Evolutionary conservation across 2,113 vertebrate genomes (phyloP).

Genomic region (Oreotragus oreotragus): DNA sequence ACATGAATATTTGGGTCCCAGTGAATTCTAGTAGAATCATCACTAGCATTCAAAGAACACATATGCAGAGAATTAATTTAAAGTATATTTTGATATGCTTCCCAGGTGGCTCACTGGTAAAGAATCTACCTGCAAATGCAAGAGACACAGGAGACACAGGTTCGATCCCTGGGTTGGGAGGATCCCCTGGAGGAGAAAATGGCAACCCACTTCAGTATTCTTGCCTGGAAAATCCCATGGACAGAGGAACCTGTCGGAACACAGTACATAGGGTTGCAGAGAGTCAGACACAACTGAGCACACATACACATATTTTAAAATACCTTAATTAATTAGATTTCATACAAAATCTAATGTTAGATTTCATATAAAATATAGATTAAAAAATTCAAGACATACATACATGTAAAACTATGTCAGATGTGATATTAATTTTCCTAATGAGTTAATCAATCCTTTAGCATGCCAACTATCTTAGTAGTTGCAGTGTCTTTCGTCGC

Average conservation of each 20-base stretch:
- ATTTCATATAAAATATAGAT: background rate
- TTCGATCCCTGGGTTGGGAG: background rate
- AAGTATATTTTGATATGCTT: background rate
- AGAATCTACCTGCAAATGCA: background rate
- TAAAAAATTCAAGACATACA: background rate
- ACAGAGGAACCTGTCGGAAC: background rate
- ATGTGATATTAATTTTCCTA: background rate
- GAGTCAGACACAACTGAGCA: background rate
- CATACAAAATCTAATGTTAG: background rate
- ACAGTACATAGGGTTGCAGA: background rate
- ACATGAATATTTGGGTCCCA: background rate
- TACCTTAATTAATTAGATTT: background rate
- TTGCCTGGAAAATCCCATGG: background rate
- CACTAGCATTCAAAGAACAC: background rate
- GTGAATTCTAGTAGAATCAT: background rate
- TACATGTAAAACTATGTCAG: background rate
- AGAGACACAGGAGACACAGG: background rate
- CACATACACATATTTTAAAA: background rate
- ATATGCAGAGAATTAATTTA: background rate
- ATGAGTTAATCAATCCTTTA: background rate
- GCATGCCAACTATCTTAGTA: background rate
- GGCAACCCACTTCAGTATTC: background rate
- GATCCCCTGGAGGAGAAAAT: background rate
- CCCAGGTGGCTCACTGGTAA: background rate
- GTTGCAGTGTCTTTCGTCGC: background rate